Conservation (phyloP, 2,797 vertebrate genomes). For the Clarias pachynema region DNA sequence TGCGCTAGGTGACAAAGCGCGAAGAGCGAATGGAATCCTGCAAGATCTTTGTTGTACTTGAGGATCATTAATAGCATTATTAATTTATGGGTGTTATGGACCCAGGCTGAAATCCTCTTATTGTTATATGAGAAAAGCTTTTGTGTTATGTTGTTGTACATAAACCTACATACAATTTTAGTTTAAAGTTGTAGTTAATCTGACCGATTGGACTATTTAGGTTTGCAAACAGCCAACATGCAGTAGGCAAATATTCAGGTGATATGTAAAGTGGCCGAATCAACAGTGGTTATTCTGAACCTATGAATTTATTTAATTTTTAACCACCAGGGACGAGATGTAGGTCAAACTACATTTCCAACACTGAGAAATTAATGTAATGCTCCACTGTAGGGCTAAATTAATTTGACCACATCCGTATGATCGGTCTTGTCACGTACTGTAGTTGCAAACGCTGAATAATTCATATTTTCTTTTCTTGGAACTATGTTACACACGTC, state of each 20-base stretch:
- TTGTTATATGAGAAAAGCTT: too few species aligned
- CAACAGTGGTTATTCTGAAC: background rate
- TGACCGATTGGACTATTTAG: background rate
- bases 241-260: background rate
- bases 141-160: too few species aligned
- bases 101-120: background rate
- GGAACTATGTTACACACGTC: background rate
- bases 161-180: too few species aligned
- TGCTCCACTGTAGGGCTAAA: background rate
- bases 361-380: too few species aligned
- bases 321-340: background rate
- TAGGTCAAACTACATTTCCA: background rate
- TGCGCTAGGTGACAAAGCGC: background rate
- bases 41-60: too few species aligned
- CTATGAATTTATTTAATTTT: background rate
- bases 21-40: background rate
- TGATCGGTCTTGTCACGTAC: background rate
- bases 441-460: too few species aligned
- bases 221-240: background rate
- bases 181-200: too few species aligned
- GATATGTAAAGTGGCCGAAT: conserved; percentile 5
- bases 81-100: background rate
- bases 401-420: background rate
- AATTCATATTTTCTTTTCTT: background rate
- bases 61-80: background rate